Percentiles rank a stretch among this genome's conserved stretches.
phyloP scores from a whole-genome alignment of 2,888 invertebrate genomes.

The Stenurella melanura region DNA sequence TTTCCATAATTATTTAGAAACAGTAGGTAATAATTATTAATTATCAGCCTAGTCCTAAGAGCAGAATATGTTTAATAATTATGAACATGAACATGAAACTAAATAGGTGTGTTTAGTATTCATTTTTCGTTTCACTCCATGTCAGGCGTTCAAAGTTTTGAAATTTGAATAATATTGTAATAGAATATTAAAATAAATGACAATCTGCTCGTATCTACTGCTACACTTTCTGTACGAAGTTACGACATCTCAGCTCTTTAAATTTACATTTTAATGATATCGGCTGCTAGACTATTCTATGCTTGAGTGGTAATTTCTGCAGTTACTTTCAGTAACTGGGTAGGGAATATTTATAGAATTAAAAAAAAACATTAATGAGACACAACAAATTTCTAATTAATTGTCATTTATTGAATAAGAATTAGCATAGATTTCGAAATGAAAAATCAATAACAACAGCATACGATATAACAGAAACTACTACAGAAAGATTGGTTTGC shows the following conservation, averaged over 20 bases:
- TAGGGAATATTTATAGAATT: neutral
- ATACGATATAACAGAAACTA: too few species aligned
- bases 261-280: conserved; percentile 7
- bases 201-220: conserved; percentile 7
- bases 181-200: conserved; percentile 4
- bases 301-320: neutral
- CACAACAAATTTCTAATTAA: too few species aligned
- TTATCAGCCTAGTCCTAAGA: neutral
- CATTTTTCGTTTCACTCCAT: neutral
- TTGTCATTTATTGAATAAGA: too few species aligned
- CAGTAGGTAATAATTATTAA: neutral
- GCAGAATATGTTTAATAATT: conserved; percentile 1
- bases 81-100: conserved; percentile 7
- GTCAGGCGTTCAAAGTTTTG: conserved; percentile 3
- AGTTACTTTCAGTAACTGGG: neutral
- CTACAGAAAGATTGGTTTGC: too few species aligned
- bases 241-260: conserved; percentile 1
- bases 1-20: neutral
- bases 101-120: conserved; percentile 2
- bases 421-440: too few species aligned
- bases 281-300: neutral
- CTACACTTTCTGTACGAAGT: neutral
- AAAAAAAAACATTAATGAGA: too few species aligned
- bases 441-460: too few species aligned
- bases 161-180: conserved; percentile 3